Base-by-base conservation (phyloP, 2,888 invertebrate genomes). In the Acanthacorydalis orientalis region DNA sequence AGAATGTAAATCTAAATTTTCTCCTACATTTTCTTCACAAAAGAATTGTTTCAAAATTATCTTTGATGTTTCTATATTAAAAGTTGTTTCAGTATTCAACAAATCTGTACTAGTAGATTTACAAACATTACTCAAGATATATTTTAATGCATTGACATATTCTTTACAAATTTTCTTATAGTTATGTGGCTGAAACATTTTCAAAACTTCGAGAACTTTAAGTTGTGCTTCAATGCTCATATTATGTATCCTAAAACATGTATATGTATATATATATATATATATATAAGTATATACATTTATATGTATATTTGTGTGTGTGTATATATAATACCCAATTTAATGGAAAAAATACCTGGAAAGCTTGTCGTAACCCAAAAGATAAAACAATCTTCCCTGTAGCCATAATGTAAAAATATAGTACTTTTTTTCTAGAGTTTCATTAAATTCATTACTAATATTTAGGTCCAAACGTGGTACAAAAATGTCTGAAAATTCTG, bases 361-460 rank as follows among this genome's bases (percentile, higher is more conserved):
- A 38, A 75, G 59, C 54, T 72, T 68, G 44, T 72, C 66, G 3
- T 71, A 68, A 38, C 73, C 74, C 59, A 77, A 68, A 35, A 80
- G 64, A 63, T 77, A 76, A 59, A 79, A 79, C 54, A 80, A 65
- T 57, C 74, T 68, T n/a, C 80, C 80, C 47, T 80, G 64, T 2
- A 81, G 60, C 81, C 81, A 82, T 12, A 72, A 73, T 47, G 77
- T 76, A 53, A 80, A 81, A 2, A 75, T 66, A 60, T 59, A 57
- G 53, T 65, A 64, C 50, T 62, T 61, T 46, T 58, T 53, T 43
- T 59, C 56, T 33, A 63, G 56, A 23, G 49, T 62, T 56, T 64
- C 61, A 54, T 74, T 73, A 53, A 69, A 66, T 39, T 63, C 60
- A 51, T 69, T 69, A 31, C 69, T 66, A 53, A 67, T 63, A 50